These are phyloP conservation scores for Candidula unifasciata DNA, from an alignment of 2,888 invertebrate species.

Conservation along the genomic window DNA sequence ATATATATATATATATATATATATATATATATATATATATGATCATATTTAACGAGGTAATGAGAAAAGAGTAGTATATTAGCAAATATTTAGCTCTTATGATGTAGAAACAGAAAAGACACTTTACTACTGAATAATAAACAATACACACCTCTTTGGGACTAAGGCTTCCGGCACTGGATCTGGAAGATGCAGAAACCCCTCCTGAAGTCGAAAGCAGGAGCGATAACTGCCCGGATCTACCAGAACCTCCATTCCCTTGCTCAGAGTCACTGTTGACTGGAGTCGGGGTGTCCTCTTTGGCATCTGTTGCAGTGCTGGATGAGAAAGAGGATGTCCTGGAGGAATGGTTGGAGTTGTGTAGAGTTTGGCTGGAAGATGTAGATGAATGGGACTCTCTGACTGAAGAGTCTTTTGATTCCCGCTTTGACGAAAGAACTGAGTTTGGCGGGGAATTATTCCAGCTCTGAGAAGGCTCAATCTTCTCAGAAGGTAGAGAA, in stretches of 20 bases:
- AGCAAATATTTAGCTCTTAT: not conserved
- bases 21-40: no score
- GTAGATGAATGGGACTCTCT: slow-evolving; percentile 48
- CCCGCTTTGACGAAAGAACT: slow-evolving; percentile 18
- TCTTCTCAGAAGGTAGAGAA: not conserved
- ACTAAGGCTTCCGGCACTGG: not conserved
- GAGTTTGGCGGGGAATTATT: slow-evolving; percentile 7
- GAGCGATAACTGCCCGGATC: slow-evolving; percentile 25
- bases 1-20: no score
- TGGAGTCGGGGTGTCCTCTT: slow-evolving; percentile 66
- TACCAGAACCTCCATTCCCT: slow-evolving; percentile 26
- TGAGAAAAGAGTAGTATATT: no score
- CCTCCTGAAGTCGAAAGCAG: slow-evolving; percentile 9
- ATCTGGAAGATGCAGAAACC: not conserved
- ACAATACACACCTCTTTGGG: slow-evolving; percentile 37
- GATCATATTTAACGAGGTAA: no score
- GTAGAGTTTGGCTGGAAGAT: slow-evolving; percentile 49
- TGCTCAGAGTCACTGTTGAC: slow-evolving; percentile 69
- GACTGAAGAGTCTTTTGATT: slow-evolving; percentile 21
- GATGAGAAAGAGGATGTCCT: slow-evolving; percentile 43
- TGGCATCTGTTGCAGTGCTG: slow-evolving; percentile 57
- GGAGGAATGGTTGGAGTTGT: slow-evolving; percentile 42
- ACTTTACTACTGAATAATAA: not conserved
- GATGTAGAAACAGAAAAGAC: not conserved
- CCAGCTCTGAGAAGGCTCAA: not conserved